Evolutionary conservation across 2,113 vertebrate species (phyloP).

Genomic region (Henicopernis longicauda): DNA sequence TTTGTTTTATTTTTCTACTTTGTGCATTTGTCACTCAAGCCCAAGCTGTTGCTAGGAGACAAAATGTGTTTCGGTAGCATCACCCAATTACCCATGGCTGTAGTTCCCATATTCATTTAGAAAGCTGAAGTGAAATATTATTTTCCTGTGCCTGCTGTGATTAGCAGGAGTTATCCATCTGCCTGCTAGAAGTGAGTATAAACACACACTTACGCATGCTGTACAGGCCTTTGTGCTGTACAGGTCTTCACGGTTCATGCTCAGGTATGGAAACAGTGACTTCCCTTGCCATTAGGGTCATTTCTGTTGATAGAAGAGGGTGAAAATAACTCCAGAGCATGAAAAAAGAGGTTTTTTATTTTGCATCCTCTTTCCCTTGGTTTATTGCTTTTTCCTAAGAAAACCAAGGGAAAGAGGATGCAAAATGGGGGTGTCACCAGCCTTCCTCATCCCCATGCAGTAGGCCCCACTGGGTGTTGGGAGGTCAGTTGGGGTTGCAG

Average conservation of each 20-base stretch:
- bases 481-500: fast-evolving
- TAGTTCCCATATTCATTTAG: not conserved
- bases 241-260: not conserved
- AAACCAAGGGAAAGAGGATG: not conserved
- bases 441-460: not conserved
- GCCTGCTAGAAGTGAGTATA: not conserved
- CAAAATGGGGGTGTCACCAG: not conserved
- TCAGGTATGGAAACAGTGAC: not conserved
- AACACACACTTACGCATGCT: not conserved
- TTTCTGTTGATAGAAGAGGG: not conserved
- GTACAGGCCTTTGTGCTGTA: not conserved
- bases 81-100: not conserved
- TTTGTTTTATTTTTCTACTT: not conserved
- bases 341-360: not conserved
- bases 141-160: not conserved
- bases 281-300: not conserved
- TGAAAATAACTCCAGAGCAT: not conserved
- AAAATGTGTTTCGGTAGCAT: not conserved
- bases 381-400: not conserved
- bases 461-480: not conserved
- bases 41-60: constrained; percentile 15
- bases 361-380: not conserved
- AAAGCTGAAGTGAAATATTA: not conserved
- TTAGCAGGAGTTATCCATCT: not conserved
- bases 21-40: not conserved